Evolutionary conservation across 2,888 invertebrate genomes (phyloP).

Genomic region (Tetropium fuscum): DNA sequence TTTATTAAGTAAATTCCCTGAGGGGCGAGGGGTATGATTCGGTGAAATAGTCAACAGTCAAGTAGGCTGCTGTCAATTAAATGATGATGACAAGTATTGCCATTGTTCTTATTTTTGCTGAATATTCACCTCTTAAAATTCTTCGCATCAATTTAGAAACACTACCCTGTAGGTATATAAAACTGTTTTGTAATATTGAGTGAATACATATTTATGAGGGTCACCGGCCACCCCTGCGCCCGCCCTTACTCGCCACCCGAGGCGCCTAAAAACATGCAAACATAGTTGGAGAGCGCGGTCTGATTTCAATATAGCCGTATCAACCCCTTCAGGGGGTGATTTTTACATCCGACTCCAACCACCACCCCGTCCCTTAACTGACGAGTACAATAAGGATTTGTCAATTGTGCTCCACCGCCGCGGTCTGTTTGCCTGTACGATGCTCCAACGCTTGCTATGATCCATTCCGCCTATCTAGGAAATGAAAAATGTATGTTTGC

Average conservation of each 20-base stretch:
- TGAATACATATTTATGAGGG: not conserved
- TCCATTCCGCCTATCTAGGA: constrained; percentile 54
- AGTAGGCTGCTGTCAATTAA: no score
- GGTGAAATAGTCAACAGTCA: no score
- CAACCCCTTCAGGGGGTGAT: constrained; percentile 61
- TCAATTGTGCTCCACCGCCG: constrained; percentile 62
- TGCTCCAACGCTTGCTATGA: constrained; percentile 44
- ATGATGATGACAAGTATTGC: no score
- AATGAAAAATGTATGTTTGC: constrained; percentile 61
- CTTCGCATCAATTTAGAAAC: no score
- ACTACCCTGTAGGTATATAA: no score
- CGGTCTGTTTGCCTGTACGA: constrained; percentile 55
- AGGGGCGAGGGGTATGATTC: no score
- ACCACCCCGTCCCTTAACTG: constrained; percentile 40
- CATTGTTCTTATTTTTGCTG: no score
- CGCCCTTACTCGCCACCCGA: constrained; percentile 12
- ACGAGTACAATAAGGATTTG: constrained; percentile 62
- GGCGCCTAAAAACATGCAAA: constrained; percentile 49
- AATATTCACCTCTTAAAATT: no score
- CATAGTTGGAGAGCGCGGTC: constrained; percentile 53
- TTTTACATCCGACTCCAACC: constrained; percentile 55
- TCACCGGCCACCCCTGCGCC: not conserved
- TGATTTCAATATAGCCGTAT: constrained; percentile 61
- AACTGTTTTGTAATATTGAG: not conserved
- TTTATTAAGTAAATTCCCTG: no score